Evolutionary conservation across 2,888 invertebrate species (phyloP), one percentile per base, ranked within the genome.

Genomic region (Cheilosia scutellata): DNA sequence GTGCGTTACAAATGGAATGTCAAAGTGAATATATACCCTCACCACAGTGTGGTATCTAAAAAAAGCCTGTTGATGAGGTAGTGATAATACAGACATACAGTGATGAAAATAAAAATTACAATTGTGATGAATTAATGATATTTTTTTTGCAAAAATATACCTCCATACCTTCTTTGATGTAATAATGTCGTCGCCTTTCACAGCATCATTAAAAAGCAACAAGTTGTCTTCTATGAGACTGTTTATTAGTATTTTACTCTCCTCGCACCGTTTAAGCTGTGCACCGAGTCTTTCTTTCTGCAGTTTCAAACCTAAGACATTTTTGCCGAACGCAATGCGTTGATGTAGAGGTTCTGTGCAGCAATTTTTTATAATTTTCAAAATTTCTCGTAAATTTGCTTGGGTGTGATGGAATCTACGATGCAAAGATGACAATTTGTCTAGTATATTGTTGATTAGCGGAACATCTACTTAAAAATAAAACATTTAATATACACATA

Each of bases 341-440:
- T 95, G 95, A 90, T 96, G 96, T 47, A 98, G 92, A 0, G 98
- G 96, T 55, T 93, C 91, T 83, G 94, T 93, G 9, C 95, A 95
- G 97, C 98, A 98, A 0, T 93, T 93, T 0, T 94, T 93, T 51
- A 96, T 94, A 80, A 94, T 93, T 2, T 91, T 89, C 6, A 95
- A 89, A 0, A 96, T 94, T 2, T 92, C 91, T 33, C 93, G 92
- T 57, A 96, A 92, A 89, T 96, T 96, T n/a, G 92, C 92, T 89
- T 96, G 96, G 3, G 90, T 86, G 27, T 88, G 88, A 49, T 88
- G 79, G n/a, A 92, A 87, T 25, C 92, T 90, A 9, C 62, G 83
- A 53, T 89, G 89, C 9, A 92, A 72, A 11, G 88, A 87, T 2
- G 89, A 88, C 0, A 90, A 88, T 49, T 88, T 89, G 29, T 88